These are phyloP conservation scores for Heterotilapia buettikoferi DNA, from an alignment of 2,113 vertebrate genomes.

Conservation along the genomic window DNA sequence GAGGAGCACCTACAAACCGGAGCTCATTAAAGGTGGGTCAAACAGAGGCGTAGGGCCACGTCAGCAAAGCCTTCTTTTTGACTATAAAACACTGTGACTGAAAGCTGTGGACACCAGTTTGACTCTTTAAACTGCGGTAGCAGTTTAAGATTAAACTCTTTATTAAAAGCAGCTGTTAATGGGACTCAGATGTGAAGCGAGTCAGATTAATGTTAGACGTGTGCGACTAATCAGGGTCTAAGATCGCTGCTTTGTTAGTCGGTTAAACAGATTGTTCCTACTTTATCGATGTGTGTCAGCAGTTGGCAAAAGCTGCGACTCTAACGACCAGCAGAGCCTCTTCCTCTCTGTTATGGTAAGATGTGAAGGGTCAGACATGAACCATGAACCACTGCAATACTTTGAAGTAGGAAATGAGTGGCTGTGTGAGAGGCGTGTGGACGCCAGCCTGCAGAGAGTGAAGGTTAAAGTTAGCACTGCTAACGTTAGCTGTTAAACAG, in stretches of 20 bases:
- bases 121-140: background rate
- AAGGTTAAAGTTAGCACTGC: background rate
- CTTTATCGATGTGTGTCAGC: background rate
- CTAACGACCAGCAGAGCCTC: background rate
- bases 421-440: background rate
- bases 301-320: background rate
- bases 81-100: background rate
- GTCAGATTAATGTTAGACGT: background rate
- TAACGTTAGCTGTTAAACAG: background rate
- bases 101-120: background rate
- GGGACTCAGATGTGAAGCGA: background rate
- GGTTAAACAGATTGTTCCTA: background rate
- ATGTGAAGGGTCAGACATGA: background rate
- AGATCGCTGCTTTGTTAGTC: background rate
- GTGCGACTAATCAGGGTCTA: background rate
- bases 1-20: constrained; percentile 83
- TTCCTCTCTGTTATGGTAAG: fast-evolving
- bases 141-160: background rate
- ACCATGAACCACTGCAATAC: background rate
- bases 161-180: background rate
- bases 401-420: background rate
- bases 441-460: background rate
- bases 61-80: background rate
- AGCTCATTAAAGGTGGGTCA: constrained; percentile 85
- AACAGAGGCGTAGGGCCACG: fast-evolving